Base-by-base conservation (phyloP, 2,113 vertebrate species). In the Calyptommatus sinebrachiatus region DNA sequence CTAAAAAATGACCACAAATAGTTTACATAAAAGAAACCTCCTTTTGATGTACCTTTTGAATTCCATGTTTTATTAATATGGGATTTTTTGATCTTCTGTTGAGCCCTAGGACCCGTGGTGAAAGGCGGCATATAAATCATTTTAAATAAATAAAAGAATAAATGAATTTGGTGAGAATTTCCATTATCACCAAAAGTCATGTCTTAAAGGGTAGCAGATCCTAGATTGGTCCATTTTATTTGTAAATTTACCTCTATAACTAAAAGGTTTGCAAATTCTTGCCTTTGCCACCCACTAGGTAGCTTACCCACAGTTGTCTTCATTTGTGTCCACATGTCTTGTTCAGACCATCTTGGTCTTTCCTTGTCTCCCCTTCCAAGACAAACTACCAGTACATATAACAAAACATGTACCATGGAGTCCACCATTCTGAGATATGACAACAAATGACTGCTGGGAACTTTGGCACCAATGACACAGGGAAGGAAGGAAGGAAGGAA, bases 311-410 rank as follows among this genome's bases (percentile, higher is more conserved):
- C 72, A 87, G 48, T 79, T 50, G 71, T 89, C 73, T 11, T 85
- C 80, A 73, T n/a, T 78, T 83, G 69, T 18, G 8, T 53, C 16
- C 11, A 53, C 84, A 83, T 88, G 31, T 35, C 84, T 81, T 81
- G 16, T 86, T 87, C 85, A 82, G 84, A 77, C 1, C 7, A 26
- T 65, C 89, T 35, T 76, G 85, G 88, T 73, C 86, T 0, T 73
- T 45, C 0, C 82, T 81, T 29, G 53, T 82, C 85, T 31, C 76
- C 79, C 89, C 83, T 86, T 84, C 86, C 84, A 86, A 61, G 50
- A 70, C 71, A 45, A 68, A 66, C 60, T 48, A 67, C 35, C 2
- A 41, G 35, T 41, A 41, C 35, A 41, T 41, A 41, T 41, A 41
- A 41, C 5, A 41, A 41, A 41, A 41, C 35, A 41, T 41, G 35